Evolutionary conservation across 2,797 vertebrate genomes (phyloP), one percentile per base, ranked within the genome.

Genomic region (Lithobates pipiens): DNA sequence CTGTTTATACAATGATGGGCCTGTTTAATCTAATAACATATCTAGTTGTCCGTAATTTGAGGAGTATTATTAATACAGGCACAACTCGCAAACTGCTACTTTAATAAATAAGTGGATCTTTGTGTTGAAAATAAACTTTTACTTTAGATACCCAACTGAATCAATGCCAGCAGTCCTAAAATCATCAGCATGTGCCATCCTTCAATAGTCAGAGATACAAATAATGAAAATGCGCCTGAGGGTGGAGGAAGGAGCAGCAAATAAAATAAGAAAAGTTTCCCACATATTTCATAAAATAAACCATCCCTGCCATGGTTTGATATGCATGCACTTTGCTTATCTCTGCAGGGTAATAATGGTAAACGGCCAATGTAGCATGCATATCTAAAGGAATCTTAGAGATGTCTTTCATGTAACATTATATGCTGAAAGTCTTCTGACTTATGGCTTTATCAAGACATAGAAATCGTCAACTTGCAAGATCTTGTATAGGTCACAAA

Each of bases 31-130:
- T 61, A 61, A 61, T 61, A 61, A 61, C 54, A 75, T 85, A 81
- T 21, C 39, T 61, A 72, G 27, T 42, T 21, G 36, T 13, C 85
- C 78, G 4, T 84, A 78, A 79, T 21, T 85, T 86, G 77, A 82
- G 77, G 25, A 76, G 32, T 88, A 85, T 72, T 88, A 82, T 36
- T 84, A 87, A 36, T 61, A 76, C 32, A 18, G 18, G 82, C 88
- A 77, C 46, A 83, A 7, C 10, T 42, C 32, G 29, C 76, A 81
- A 82, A 87, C 1, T 67, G 21, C 54, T 61, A 9, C 21, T 21
- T 61, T 61, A 61, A 61, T 23, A 61, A 61, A 61, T 61, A 61
- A 61, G 54, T 61, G 54, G 54, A 61, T 9, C 27, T 54, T 76
- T 76, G 13, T 76, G 3, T 29, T 61, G 8, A 57, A 46, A 61